phyloP scores from a whole-genome alignment of 2,113 vertebrate genomes.

The Platycercus adscitus region DNA sequence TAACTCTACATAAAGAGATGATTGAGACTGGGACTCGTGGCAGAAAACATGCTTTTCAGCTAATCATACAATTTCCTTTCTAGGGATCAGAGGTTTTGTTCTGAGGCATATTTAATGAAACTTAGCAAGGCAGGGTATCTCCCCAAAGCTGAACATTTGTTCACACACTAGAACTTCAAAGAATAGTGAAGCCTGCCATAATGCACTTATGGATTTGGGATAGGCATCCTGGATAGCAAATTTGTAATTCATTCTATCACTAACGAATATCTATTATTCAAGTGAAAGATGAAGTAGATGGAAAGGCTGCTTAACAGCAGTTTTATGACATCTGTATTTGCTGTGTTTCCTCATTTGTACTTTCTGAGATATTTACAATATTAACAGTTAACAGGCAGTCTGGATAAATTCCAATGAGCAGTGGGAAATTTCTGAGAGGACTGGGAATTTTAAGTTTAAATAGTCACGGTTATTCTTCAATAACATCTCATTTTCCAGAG shows the following conservation, averaged over 20 bases:
- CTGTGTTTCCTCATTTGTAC: neutral
- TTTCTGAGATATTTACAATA: neutral
- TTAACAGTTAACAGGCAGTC: neutral
- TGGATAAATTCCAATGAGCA: neutral
- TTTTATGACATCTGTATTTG: neutral
- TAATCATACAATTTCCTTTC: neutral
- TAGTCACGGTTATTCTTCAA: neutral
- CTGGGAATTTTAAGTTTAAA: neutral
- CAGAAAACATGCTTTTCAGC: neutral
- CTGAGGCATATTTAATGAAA: neutral
- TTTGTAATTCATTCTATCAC: neutral
- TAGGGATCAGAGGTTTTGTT: neutral
- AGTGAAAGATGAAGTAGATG: neutral
- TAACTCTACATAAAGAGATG: neutral
- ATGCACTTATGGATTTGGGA: neutral
- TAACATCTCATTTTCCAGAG: neutral
- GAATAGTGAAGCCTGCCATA: neutral
- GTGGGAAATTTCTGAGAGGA: neutral
- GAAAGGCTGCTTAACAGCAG: neutral
- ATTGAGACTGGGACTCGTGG: neutral
- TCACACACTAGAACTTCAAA: neutral
- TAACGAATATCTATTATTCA: neutral
- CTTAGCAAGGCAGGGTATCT: neutral
- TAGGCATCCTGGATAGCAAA: neutral
- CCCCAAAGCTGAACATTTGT: neutral